These are phyloP conservation scores for Tragelaphus oryx DNA, from an alignment of 2,797 vertebrate genomes.

Conservation along the genomic window DNA sequence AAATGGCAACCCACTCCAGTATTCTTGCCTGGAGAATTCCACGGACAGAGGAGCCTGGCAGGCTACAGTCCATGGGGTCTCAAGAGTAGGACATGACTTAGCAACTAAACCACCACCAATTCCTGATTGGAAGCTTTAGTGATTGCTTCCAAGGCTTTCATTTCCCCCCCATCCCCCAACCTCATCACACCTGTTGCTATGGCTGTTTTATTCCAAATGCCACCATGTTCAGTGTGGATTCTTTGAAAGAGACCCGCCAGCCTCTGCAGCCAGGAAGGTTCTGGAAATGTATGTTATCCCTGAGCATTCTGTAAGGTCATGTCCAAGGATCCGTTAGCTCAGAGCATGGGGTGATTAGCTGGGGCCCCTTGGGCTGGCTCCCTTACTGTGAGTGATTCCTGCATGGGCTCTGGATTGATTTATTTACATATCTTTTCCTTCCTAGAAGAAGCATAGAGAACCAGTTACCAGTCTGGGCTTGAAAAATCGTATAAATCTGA, in stretches of 20 bases:
- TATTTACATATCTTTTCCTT: not conserved
- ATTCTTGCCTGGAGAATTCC: not conserved
- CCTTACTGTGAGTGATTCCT: not conserved
- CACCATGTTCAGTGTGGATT: not conserved
- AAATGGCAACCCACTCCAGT: not conserved
- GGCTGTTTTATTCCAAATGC: not conserved
- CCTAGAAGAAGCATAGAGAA: not conserved
- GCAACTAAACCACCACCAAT: not conserved
- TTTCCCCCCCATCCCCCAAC: accelerated
- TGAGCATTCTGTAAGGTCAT: not conserved
- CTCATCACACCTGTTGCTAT: not conserved
- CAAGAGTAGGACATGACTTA: not conserved
- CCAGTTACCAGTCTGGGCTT: not conserved
- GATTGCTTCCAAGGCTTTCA: not conserved
- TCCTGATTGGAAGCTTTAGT: not conserved
- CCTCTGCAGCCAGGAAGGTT: not conserved
- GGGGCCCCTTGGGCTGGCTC: not conserved
- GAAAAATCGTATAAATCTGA: not conserved
- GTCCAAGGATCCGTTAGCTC: not conserved
- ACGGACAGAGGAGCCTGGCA: not conserved
- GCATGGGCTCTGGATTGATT: not conserved
- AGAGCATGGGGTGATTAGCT: not conserved
- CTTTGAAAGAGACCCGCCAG: not conserved
- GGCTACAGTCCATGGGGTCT: not conserved
- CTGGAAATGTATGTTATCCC: not conserved